A percentile compares a stretch with the other conserved stretches of the same genome.
phyloP scores from a whole-genome alignment of 2,888 invertebrate species.

The Siphonodentalium dalli region DNA sequence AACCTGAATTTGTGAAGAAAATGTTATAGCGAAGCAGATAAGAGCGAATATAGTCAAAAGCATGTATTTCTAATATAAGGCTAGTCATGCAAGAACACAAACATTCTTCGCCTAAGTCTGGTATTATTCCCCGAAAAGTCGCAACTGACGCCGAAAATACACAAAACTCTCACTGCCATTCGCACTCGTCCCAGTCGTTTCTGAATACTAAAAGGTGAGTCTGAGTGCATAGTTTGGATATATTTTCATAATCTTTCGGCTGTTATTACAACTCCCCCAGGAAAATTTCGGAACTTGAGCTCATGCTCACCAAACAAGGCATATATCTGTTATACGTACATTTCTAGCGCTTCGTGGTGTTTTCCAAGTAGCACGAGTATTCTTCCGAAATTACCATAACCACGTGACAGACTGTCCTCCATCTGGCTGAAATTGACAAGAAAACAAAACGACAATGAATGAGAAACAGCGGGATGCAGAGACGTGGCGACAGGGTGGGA shows the following conservation, averaged over 20 bases:
- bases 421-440: conserved; percentile 28
- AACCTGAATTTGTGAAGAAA: conserved; percentile 20
- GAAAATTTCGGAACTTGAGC: not conserved
- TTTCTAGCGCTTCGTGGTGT: conserved; percentile 60
- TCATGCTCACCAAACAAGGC: not conserved
- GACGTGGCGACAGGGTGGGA: not conserved
- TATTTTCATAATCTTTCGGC: too few relatives aligned
- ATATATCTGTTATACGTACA: conserved; percentile 41
- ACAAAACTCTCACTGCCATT: too few relatives aligned
- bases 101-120: too few relatives aligned
- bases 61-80: not conserved
- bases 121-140: too few relatives aligned
- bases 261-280: too few relatives aligned
- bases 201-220: too few relatives aligned
- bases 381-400: conserved; percentile 60
- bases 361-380: conserved; percentile 56
- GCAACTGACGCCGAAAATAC: too few relatives aligned
- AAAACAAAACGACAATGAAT: not conserved
- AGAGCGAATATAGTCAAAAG: not conserved
- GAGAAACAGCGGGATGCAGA: not conserved
- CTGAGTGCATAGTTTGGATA: too few relatives aligned
- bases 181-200: too few relatives aligned
- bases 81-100: too few relatives aligned
- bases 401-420: conserved; percentile 49
- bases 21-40: not conserved